A percentile compares a stretch with the other conserved stretches of the same genome.
Evolutionary conservation across 2,797 vertebrate species (phyloP).

Genomic region (Xiphophorus birchmanni): DNA sequence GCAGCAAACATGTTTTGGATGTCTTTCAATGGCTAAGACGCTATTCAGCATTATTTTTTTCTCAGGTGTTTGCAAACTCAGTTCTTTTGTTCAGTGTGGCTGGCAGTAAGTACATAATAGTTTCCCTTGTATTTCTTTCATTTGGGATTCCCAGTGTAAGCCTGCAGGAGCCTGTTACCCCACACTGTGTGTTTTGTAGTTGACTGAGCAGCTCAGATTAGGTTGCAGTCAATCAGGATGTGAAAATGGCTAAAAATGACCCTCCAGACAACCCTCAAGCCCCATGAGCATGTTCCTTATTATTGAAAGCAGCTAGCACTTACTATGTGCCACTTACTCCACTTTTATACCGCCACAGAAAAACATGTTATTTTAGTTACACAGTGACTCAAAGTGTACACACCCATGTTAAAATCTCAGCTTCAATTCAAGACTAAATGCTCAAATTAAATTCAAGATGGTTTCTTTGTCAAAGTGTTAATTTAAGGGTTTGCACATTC

Average conservation of each 20-base stretch:
- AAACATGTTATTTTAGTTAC: background rate
- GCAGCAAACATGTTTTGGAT: background rate
- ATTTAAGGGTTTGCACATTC: background rate
- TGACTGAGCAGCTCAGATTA: background rate
- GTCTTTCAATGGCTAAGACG: background rate
- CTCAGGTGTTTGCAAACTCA: background rate
- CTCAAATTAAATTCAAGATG: background rate
- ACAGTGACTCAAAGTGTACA: background rate
- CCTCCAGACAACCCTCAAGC: background rate
- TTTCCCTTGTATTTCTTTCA: background rate
- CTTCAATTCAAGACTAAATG: background rate
- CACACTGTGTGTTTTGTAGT: background rate
- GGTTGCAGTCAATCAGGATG: background rate
- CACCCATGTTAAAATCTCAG: background rate
- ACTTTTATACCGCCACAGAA: background rate
- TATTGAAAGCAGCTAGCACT: background rate
- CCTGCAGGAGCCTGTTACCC: background rate
- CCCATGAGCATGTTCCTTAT: background rate
- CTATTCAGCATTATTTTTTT: background rate
- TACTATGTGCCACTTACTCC: background rate
- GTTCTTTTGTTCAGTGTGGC: background rate
- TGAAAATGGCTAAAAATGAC: background rate
- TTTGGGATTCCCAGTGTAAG: background rate
- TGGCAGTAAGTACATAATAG: background rate
- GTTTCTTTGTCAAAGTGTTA: background rate